These are phyloP conservation scores for Lampris megalopsis DNA, from an alignment of 2,113 vertebrate genomes.

Conservation along the genomic window DNA sequence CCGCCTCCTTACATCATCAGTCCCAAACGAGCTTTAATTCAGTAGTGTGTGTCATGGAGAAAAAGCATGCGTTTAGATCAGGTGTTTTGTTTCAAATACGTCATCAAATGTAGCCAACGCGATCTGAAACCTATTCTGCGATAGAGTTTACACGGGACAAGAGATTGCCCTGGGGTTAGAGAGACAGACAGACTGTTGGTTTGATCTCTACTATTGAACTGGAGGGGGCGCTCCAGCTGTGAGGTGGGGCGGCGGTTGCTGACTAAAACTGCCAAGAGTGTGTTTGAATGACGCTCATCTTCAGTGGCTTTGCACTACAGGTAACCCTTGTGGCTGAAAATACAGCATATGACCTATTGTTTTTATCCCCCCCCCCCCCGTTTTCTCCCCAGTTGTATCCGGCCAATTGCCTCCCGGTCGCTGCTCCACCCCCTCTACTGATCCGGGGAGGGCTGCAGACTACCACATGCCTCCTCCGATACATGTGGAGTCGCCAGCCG, in stretches of 20 bases:
- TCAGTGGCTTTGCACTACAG: conserved; percentile 6
- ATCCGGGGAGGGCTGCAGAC: too few relatives aligned
- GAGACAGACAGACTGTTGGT: conserved; percentile 6
- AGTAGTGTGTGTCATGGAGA: conserved; percentile 31
- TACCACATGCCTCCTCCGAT: too few relatives aligned
- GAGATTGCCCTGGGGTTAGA: background rate
- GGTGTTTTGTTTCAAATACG: background rate
- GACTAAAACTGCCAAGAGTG: conserved; percentile 23
- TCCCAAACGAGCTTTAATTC: conserved; percentile 52
- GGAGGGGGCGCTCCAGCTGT: conserved; percentile 36
- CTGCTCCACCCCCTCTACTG: too few relatives aligned
- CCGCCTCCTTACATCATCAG: conserved; percentile 64
- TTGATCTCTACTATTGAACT: conserved; percentile 11
- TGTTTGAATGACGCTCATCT: conserved; percentile 24
- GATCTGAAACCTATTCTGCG: background rate
- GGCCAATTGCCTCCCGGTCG: too few relatives aligned
- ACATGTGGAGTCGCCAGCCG: too few relatives aligned
- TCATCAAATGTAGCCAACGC: background rate
- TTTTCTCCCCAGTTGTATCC: too few relatives aligned
- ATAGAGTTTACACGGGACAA: conserved; percentile 3
- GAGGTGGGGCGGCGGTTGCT: conserved; percentile 5
- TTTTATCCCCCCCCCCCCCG: too few relatives aligned
- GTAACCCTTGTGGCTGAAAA: too few relatives aligned
- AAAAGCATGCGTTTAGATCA: conserved; percentile 22
- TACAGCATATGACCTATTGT: too few relatives aligned